phyloP scores from a whole-genome alignment of 2,888 invertebrate species.

The Drosophila mimetica region DNA sequence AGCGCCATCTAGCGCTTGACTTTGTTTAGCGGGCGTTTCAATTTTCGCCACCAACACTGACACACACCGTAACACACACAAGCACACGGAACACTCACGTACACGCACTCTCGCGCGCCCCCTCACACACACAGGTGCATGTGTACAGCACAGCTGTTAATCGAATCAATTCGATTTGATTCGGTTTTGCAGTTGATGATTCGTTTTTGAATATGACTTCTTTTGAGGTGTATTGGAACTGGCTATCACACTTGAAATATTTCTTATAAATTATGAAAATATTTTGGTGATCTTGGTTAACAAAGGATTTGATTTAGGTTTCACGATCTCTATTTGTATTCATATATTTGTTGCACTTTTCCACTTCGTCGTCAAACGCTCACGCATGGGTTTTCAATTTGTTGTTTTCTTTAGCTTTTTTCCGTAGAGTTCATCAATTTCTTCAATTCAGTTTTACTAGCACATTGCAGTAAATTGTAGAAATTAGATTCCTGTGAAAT shows the following conservation, averaged over 20 bases:
- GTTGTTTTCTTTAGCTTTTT: slow-evolving; percentile 7
- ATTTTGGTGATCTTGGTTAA: slow-evolving; percentile 33
- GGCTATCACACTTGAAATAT: slow-evolving; percentile 22
- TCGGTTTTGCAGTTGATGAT: slow-evolving; percentile 12
- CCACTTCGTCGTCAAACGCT: slow-evolving; percentile 47
- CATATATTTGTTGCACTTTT: slow-evolving; percentile 44
- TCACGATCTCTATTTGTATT: slow-evolving; percentile 7
- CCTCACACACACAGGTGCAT: slow-evolving; percentile 32
- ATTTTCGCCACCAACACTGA: background rate
- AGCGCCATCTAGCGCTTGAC: slow-evolving; percentile 71
- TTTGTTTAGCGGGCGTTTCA: slow-evolving; percentile 59
- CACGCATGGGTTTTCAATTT: slow-evolving; percentile 12
- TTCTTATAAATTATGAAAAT: slow-evolving; percentile 26
- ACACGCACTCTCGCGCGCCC: slow-evolving; percentile 18
- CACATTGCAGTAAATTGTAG: slow-evolving; percentile 69
- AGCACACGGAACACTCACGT: slow-evolving; percentile 18
- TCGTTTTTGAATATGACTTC: slow-evolving; percentile 2
- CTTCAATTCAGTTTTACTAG: slow-evolving; percentile 50
- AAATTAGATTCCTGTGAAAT: slow-evolving; percentile 65
- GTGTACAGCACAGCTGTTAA: slow-evolving; percentile 41
- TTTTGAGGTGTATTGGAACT: background rate
- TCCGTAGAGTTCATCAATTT: slow-evolving; percentile 51
- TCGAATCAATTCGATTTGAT: slow-evolving; percentile 26
- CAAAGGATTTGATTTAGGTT: slow-evolving; percentile 19
- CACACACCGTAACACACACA: slow-evolving; percentile 1